These are phyloP conservation scores for Ylistrum balloti DNA, from an alignment of 1,140 invertebrate species.

Conservation along the genomic window DNA sequence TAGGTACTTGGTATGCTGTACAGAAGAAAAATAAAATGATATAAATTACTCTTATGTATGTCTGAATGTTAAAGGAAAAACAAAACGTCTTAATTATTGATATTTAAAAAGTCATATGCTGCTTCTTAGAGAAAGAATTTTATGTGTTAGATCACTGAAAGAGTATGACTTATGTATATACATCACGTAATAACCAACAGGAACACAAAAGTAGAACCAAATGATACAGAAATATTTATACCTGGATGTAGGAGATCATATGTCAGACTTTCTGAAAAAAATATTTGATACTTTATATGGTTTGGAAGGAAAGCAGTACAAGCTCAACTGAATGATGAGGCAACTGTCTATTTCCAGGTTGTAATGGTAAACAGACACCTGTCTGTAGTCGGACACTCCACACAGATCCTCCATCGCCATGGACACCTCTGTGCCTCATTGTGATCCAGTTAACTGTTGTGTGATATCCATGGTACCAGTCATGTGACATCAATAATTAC, in stretches of 20 bases:
- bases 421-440: slow-evolving; percentile 29
- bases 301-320: background rate
- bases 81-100: no score
- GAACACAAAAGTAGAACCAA: no score
- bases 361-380: background rate
- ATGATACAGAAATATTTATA: background rate
- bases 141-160: no score
- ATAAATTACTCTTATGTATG: no score
- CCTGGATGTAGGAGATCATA: background rate
- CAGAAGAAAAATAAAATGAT: no score
- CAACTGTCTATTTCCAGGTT: slow-evolving; percentile 11
- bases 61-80: no score
- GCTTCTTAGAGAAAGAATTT: no score
- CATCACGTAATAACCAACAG: no score
- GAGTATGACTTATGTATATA: no score
- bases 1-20: no score
- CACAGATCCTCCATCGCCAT: background rate
- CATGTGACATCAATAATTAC: no score
- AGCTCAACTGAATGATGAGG: slow-evolving; percentile 20
- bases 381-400: background rate
- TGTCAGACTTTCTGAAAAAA: background rate
- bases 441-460: background rate
- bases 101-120: no score
- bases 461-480: background rate
- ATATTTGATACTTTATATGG: background rate